These are phyloP conservation scores for Mesorhabditis belari DNA, from an alignment of 2,888 invertebrate species.

Conservation along the genomic window DNA sequence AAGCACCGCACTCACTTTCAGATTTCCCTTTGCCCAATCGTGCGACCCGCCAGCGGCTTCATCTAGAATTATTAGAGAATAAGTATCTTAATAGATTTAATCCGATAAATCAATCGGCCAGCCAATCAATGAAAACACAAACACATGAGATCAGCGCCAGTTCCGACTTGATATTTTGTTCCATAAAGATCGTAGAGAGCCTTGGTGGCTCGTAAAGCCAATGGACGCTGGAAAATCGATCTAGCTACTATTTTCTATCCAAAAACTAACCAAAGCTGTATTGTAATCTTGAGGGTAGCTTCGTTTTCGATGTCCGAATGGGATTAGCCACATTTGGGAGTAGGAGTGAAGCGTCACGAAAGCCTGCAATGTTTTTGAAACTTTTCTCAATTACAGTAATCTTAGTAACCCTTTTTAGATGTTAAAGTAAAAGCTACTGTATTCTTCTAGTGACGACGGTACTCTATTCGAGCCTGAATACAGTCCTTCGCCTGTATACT, in stretches of 20 bases:
- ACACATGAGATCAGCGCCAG: conserved; percentile 52
- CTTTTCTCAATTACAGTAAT: neutral
- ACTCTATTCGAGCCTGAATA: too few species aligned
- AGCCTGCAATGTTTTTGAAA: conserved; percentile 17
- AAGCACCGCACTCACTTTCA: conserved; percentile 23
- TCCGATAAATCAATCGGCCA: neutral
- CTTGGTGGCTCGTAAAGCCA: conserved; percentile 45
- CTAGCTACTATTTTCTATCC: neutral
- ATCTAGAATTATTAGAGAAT: conserved; percentile 23
- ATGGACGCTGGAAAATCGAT: conserved; percentile 23
- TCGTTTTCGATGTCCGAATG: conserved; percentile 46
- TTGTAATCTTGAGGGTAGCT: conserved; percentile 47
- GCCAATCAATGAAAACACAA: conserved; percentile 4
- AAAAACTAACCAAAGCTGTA: conserved; percentile 30
- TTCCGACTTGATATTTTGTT: conserved; percentile 52
- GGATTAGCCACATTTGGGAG: conserved; percentile 51
- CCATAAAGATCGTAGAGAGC: conserved; percentile 48
- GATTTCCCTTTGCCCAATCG: conserved; percentile 48
- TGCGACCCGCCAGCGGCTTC: conserved; percentile 51
- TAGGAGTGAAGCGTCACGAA: conserved; percentile 51
- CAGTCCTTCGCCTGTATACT: too few species aligned
- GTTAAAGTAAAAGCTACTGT: too few species aligned
- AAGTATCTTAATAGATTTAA: neutral
- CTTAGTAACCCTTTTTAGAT: too few species aligned
- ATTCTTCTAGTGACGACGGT: too few species aligned